phyloP scores from a whole-genome alignment of 2,797 vertebrate species.

The Tokudaia tokunoshimensis region DNA sequence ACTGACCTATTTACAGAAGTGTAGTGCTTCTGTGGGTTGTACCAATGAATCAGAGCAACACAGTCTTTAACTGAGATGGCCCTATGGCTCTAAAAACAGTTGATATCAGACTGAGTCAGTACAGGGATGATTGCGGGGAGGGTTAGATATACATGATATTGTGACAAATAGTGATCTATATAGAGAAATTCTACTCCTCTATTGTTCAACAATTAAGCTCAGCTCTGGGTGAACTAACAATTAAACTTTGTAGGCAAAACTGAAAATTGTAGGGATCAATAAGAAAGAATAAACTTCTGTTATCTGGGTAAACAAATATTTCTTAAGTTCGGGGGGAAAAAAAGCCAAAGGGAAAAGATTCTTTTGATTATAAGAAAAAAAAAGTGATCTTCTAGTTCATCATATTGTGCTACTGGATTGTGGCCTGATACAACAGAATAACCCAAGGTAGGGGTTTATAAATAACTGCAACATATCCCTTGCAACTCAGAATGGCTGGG shows the following conservation, averaged over 20 bases:
- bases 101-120: not conserved
- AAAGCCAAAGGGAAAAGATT: not conserved
- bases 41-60: not conserved
- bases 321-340: conserved; percentile 11
- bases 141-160: not conserved
- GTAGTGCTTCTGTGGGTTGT: not conserved
- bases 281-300: not conserved
- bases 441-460: not conserved
- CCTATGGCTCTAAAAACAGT: not conserved
- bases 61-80: not conserved
- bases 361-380: not conserved
- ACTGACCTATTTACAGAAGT: not conserved
- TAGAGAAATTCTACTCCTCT: not conserved
- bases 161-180: not conserved
- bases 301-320: not conserved
- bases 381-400: not conserved
- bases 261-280: not conserved
- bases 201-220: not conserved
- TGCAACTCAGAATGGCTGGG: not conserved
- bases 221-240: not conserved
- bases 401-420: not conserved
- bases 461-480: not conserved
- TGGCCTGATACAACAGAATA: not conserved
- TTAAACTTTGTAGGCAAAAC: not conserved
- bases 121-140: not conserved